These are phyloP conservation scores for Nycticorax nycticorax DNA, from an alignment of 2,113 vertebrate genomes.

Conservation along the genomic window DNA sequence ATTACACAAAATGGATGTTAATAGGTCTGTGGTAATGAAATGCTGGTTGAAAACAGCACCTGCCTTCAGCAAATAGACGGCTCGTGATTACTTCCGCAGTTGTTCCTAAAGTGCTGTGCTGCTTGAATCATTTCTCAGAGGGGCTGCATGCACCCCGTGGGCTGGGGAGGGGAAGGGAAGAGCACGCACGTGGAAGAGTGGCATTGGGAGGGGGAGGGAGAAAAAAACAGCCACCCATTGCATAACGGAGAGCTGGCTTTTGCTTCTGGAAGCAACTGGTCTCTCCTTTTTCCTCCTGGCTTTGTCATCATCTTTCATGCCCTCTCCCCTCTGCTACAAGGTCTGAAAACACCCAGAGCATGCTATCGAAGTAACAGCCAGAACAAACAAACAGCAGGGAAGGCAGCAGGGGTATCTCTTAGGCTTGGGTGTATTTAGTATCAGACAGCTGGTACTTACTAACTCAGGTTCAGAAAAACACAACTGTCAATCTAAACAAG, in stretches of 20 bases:
- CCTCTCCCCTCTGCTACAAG: no score
- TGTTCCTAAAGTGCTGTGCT: neutral
- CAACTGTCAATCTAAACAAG: neutral
- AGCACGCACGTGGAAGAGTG: neutral
- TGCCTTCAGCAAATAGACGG: neutral
- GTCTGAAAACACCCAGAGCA: neutral
- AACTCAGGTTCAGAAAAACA: neutral
- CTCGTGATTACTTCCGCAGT: neutral
- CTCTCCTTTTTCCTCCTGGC: neutral
- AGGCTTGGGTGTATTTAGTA: neutral
- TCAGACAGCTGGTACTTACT: neutral
- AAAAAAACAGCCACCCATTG: neutral
- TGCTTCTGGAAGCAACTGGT: neutral
- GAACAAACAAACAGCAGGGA: neutral
- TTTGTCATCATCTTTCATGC: neutral
- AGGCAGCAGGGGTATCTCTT: neutral
- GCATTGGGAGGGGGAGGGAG: neutral
- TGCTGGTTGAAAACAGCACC: neutral
- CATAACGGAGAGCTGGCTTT: neutral
- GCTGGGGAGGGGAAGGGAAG: neutral
- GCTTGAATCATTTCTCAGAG: neutral
- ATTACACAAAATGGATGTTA: neutral
- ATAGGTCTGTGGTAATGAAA: neutral
- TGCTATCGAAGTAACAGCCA: fast-evolving
- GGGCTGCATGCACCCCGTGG: neutral